A percentile compares a stretch with the other conserved stretches of the same genome.
Evolutionary conservation across 2,888 invertebrate genomes (phyloP).

Genomic region (Phyto melanocephala): DNA sequence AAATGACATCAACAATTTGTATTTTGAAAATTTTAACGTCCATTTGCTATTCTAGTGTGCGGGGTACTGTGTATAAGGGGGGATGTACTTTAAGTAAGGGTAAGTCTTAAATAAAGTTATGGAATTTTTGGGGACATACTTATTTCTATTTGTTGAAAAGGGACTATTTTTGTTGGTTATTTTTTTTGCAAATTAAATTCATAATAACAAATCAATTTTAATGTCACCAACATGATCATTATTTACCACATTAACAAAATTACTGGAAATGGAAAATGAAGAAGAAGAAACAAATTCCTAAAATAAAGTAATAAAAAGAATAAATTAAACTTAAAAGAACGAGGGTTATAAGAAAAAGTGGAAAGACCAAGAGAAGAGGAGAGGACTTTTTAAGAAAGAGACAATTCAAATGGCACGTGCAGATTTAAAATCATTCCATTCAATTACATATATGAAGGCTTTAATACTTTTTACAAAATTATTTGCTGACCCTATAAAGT

Average conservation of each 20-base stretch:
- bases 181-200: constrained; percentile 31
- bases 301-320: background rate
- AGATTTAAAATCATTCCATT: too few species aligned
- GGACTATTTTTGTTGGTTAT: background rate
- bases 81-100: background rate
- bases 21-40: background rate
- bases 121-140: constrained; percentile 20
- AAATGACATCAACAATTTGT: constrained; percentile 60
- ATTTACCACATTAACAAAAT: constrained; percentile 49
- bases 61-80: too few species aligned
- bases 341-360: background rate
- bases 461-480: too few species aligned
- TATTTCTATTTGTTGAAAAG: background rate
- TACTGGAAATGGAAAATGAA: background rate
- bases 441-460: too few species aligned
- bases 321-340: background rate
- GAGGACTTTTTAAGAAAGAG: too few species aligned
- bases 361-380: too few species aligned
- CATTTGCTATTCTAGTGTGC: background rate
- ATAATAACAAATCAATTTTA: constrained; percentile 60
- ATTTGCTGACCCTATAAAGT: too few species aligned
- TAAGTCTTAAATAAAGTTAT: constrained; percentile 21
- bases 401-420: too few species aligned
- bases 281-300: background rate
- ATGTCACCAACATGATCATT: constrained; percentile 59